Conservation (phyloP, 2,888 invertebrate genomes). For the Mythimna vitellina region DNA sequence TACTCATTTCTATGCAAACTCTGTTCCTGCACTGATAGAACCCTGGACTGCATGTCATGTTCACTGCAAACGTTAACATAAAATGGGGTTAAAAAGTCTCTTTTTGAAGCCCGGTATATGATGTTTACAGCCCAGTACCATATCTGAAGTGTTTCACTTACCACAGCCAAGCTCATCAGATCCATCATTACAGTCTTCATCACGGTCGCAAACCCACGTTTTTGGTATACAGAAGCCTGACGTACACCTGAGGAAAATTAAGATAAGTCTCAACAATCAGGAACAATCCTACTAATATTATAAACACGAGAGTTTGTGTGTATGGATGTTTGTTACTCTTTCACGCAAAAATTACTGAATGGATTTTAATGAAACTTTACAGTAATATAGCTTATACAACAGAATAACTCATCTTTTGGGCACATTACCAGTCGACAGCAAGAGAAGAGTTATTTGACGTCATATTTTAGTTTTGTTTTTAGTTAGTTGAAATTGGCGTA, state of each 20-base stretch:
- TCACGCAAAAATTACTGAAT: too few relatives aligned
- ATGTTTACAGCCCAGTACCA: background rate
- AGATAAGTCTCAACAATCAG: background rate
- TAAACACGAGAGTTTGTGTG: too few relatives aligned
- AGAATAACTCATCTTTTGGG: too few relatives aligned
- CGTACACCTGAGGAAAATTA: conserved; percentile 85
- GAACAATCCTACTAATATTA: too few relatives aligned
- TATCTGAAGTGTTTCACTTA: conserved; percentile 65
- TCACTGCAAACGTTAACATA: conserved; percentile 64
- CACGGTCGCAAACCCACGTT: conserved; percentile 92
- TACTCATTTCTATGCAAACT: conserved; percentile 92
- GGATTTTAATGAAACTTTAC: too few relatives aligned
- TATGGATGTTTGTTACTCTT: too few relatives aligned
- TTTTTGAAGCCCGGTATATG: background rate
- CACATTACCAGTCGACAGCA: too few relatives aligned
- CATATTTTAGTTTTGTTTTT: too few relatives aligned
- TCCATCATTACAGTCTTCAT: conserved; percentile 92
- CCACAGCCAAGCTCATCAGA: conserved; percentile 92
- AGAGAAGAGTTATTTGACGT: too few relatives aligned
- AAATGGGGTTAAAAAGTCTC: too few relatives aligned
- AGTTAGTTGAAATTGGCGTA: too few relatives aligned
- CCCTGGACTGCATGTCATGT: conserved; percentile 79
- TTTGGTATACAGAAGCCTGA: conserved; percentile 92
- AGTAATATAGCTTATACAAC: too few relatives aligned
- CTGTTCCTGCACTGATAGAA: conserved; percentile 92